Evolutionary conservation across 64 coral and sea anemone species (phyloP), one percentile per base, ranked within the genome.

Genomic region (Pocillopora damicornis): DNA sequence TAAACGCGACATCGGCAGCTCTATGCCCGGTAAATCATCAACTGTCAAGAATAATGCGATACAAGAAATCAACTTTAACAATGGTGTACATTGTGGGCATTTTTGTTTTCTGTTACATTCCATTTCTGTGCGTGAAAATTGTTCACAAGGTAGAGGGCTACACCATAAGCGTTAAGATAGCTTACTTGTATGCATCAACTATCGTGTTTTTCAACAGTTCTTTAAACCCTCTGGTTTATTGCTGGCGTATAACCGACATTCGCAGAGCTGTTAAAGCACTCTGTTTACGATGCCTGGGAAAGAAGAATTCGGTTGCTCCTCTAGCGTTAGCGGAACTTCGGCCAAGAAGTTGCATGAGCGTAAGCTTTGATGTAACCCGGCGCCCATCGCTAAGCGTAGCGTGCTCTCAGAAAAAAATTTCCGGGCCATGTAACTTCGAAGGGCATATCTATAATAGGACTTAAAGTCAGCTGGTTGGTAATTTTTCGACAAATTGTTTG

Each of bases 171-270:
- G 75, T 87, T 7, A 85, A 87, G 13, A 63, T 86, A 22, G 72
- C 82, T 22, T 11, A 87, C 23, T 35, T 90, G 13, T 89, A 75
- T 65, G 72, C 89, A 12, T 75, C 60, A 1, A 90, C 83, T 15
- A 23, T 87, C 1, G 76, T 86, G 9, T 94, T 87, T n/a, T 61
- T 87, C 0, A 90, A 90, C 83, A 86, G 88, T 51, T 76, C 82
- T 37, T 79, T 94, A 1, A 94, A 94, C 18, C 92, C 92, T 22
- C 17, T 89, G 61, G 72, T 94, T 35, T 94, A 88, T 81, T 94
- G 92, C 65, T 94, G 88, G 83, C 83, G 92, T 2, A 94, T 94
- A 37, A 12, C 22, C 1, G 82, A 79, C 38, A 87, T 91, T 11
- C 74, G 90, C 13, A 83, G 56, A 9, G 90, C 75, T 25, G 90